Percentiles rank a stretch among this genome's conserved stretches.
phyloP scores from a whole-genome alignment of 92 coral and sea anemone species.

The Meandrina meandrites region DNA sequence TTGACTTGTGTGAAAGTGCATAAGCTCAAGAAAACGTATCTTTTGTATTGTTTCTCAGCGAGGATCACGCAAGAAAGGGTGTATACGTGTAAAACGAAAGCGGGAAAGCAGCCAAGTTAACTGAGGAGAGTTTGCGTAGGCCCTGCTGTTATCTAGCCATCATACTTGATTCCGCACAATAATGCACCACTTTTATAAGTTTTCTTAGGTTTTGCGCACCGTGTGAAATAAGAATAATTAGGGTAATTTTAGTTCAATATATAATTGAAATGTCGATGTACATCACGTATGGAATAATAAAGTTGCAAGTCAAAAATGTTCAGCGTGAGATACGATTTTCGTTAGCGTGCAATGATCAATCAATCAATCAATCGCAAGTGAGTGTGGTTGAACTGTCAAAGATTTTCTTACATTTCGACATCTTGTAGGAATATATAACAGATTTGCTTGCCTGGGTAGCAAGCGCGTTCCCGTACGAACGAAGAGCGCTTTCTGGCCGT shows the following conservation, averaged over 20 bases:
- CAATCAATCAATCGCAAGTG: background rate
- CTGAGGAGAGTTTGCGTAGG: background rate
- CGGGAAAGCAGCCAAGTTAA: background rate
- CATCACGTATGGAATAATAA: conserved; percentile 12
- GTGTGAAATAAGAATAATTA: background rate
- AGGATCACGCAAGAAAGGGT: background rate
- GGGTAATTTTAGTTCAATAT: conserved; percentile 24
- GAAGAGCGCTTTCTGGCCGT: too few relatives aligned
- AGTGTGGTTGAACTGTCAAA: background rate
- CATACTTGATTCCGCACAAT: too few relatives aligned
- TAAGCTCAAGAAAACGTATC: background rate
- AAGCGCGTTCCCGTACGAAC: too few relatives aligned
- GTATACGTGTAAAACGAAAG: background rate
- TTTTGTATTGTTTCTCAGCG: background rate
- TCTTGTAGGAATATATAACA: background rate
- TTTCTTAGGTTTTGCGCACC: conserved; percentile 5
- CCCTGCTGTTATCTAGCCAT: background rate
- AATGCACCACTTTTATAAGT: background rate
- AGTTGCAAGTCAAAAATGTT: background rate
- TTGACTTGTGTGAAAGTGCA: background rate
- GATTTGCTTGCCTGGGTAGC: too few relatives aligned
- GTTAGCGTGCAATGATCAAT: too few relatives aligned
- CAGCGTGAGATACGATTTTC: background rate
- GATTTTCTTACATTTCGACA: background rate
- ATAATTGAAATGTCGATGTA: conserved; percentile 8